Base-by-base conservation (phyloP, 1,140 invertebrate species). In the Kradibia gibbosae region DNA sequence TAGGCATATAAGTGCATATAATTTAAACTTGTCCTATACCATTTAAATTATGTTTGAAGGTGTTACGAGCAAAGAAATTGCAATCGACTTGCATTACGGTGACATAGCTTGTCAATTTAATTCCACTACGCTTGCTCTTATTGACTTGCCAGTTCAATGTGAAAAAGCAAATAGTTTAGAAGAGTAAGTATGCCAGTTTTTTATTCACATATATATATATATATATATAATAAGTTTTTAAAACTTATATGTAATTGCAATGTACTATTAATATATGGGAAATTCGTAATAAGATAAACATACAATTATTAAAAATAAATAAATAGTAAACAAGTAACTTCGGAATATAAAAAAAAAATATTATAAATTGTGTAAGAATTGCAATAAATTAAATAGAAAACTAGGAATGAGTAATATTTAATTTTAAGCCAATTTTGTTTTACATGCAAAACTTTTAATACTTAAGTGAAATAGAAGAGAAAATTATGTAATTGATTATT, bases 41-140 rank as follows among this genome's bases (percentile, higher is more conserved):
- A 48, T 72, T 73, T 60, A 62, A 60, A 77, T 84, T 73, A 48
- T 48, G 7, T 78, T 77, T 67, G 53, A 34, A 94, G 93, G 93
- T 83, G 95, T 96, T 0, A 97, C 96, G 34, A 96, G 95, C 67
- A 96, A 97, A 88, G 94, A 94, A 80, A 96, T 95, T 31, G 96
- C 96, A 7, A 93, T 94, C 45, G 96, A 97, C 87, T 90, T 98
- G 60, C 95, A 97, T 85, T 98, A 97, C 86, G 97, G 97, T 7
- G 97, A 98, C 90, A 95, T 95, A 86, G 93, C 95, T 8, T 98
- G 97, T 87, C 94, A 97, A 91, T 91, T 96, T 39, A 97, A 97
- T 88, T 92, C 92, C 4, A 93, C 94, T 1, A 89, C 92, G 28
- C 91, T 92, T 85, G 86, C 89, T 76, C 74, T 92, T 83, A 90